phyloP scores from a whole-genome alignment of 2,113 vertebrate genomes.

The Nyctibius bracteatus region DNA sequence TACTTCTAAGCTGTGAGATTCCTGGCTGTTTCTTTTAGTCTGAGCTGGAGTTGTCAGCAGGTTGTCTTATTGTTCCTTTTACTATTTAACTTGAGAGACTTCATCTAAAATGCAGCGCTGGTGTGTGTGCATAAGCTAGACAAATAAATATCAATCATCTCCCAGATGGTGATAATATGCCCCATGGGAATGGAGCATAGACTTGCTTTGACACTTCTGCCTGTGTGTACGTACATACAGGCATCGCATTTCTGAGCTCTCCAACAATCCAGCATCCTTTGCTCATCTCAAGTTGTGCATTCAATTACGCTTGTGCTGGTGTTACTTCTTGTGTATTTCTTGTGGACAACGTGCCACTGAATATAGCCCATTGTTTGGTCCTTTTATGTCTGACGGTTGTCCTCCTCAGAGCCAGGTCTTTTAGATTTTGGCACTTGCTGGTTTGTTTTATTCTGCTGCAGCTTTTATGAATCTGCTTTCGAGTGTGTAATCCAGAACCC shows the following conservation, averaged over 20 bases:
- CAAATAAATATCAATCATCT: slow-evolving; percentile 46
- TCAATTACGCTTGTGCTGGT: neutral
- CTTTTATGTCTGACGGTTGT: neutral
- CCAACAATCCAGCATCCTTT: neutral
- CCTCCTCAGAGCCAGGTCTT: neutral
- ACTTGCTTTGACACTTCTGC: neutral
- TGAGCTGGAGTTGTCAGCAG: slow-evolving; percentile 53
- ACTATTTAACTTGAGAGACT: slow-evolving; percentile 17
- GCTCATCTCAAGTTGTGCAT: neutral
- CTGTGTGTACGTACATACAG: neutral
- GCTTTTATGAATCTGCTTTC: neutral
- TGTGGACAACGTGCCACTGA: neutral
- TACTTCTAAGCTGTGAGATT: slow-evolving; percentile 21
- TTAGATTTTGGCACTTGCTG: neutral
- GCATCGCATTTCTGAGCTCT: neutral
- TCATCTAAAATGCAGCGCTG: neutral
- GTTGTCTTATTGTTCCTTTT: slow-evolving; percentile 48
- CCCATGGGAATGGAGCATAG: neutral
- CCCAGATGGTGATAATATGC: slow-evolving; percentile 45
- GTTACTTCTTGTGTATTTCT: neutral
- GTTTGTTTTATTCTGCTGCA: neutral
- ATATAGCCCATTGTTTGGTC: neutral
- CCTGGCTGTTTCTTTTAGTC: slow-evolving; percentile 15
- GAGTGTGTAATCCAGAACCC: neutral
- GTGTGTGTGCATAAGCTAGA: slow-evolving; percentile 20